Evolutionary conservation across 37 sponge, comb jelly and placozoan genomes (phyloP), one percentile per base, ranked within the genome.

Genomic region (Chondrilla cf. caribensis): DNA sequence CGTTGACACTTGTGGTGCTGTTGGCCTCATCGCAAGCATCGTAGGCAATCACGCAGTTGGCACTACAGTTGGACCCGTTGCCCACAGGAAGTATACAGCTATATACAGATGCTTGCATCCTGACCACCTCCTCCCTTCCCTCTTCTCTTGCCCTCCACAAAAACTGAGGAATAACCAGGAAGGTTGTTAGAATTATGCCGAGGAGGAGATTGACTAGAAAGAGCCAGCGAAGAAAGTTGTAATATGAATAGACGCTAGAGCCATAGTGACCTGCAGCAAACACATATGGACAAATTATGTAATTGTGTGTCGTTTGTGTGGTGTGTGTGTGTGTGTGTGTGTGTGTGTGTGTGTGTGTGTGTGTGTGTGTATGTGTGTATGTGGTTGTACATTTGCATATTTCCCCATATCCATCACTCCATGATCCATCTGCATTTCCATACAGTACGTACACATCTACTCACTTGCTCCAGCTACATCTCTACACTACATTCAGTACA

Each of bases 161-260:
- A 73, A 73, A 73, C 44, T 73, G 76, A 8, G 76, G 76, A 40
- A 40, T 73, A 17, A 73, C 24, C 24, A 73, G 38, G 40, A 73
- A 42, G 1, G 25, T 0, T 40, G 36, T 4, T 43, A 73, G 8
- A n/a, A 73, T 14, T 43, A 73, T 2, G 2, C 38, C 41, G 0
- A 73, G 24, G 44, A 73, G 42, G 2, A 73, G 41, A 43, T 42
- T 73, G 22, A 18, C 22, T 2, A 73, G 18, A 40, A 73, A 73
- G 9, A 73, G 76, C 76, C 76, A 73, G 8, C 76, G 76, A 32
- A 73, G 44, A 38, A 73, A 73, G 21, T 39, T 73, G 76, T 43
- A 73, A 25, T 73, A 73, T 21, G 76, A 73, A 38, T 39, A 39
- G 18, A 38, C 76, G 3, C 44, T 43, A 42, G 76, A 73, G 41